Conservation (phyloP, 2,113 vertebrate genomes). For the Thalassarche chlororhynchos region DNA sequence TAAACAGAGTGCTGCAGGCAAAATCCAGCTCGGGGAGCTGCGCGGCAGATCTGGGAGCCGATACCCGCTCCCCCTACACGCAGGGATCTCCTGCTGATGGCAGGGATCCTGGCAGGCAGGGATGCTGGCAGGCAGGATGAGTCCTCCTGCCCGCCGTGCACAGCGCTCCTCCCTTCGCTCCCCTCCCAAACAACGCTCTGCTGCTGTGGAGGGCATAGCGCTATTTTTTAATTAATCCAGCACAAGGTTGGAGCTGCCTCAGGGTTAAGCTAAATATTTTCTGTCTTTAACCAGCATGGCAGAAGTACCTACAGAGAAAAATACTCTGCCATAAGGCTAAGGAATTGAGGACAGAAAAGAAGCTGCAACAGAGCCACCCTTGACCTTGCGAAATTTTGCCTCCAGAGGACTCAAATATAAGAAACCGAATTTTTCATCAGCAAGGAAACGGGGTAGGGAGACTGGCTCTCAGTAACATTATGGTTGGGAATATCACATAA, state of each 20-base stretch:
- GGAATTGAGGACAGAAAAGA: slow-evolving; percentile 1
- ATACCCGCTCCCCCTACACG: rapidly evolving
- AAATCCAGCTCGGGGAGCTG: background rate
- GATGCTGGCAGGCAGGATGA: background rate
- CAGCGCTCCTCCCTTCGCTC: background rate
- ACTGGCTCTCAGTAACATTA: background rate
- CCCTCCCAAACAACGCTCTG: background rate
- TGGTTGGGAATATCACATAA: background rate
- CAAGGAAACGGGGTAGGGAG: background rate
- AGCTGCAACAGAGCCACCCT: background rate
- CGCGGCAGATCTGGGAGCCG: background rate
- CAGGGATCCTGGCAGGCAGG: background rate
- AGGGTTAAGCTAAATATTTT: background rate
- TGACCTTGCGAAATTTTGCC: background rate
- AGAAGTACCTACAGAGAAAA: background rate
- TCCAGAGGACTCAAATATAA: background rate
- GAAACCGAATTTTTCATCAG: background rate
- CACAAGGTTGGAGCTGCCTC: background rate
- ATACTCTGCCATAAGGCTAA: background rate
- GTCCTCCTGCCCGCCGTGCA: background rate
- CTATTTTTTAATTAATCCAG: slow-evolving; percentile 26
- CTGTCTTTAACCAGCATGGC: background rate
- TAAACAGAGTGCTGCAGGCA: background rate
- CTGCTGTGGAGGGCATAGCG: background rate
- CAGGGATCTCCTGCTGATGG: rapidly evolving